A percentile compares a stretch with the other conserved stretches of the same genome.
Evolutionary conservation across 2,113 vertebrate species (phyloP).

Genomic region (Ibidorhyncha struthersii): DNA sequence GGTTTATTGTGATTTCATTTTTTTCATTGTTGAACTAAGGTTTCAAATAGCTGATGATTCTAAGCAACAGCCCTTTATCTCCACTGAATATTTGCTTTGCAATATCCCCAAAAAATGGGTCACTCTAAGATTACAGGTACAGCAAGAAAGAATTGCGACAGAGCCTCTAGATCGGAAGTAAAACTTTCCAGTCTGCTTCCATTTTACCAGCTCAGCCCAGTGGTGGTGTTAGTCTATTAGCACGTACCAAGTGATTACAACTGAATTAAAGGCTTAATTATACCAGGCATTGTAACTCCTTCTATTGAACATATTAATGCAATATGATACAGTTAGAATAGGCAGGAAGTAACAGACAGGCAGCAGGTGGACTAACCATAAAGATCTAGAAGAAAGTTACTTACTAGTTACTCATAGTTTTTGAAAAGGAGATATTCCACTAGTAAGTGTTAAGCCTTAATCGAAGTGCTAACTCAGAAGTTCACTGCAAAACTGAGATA

Average conservation of each 20-base stretch:
- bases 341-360: neutral
- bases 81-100: neutral
- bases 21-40: neutral
- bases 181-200: neutral
- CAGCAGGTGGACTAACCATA: neutral
- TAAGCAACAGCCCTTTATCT: neutral
- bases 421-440: neutral
- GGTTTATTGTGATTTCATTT: neutral
- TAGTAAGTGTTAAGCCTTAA: neutral
- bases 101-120: neutral
- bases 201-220: neutral
- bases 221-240: neutral
- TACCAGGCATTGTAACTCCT: neutral
- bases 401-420: neutral
- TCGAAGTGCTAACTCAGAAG: neutral
- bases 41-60: neutral
- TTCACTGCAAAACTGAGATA: neutral
- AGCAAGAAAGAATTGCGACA: neutral
- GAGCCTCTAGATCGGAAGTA: neutral
- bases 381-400: neutral
- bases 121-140: neutral
- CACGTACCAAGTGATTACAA: neutral
- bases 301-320: neutral
- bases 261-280: neutral
- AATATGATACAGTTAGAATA: neutral